Evolutionary conservation across 2,888 invertebrate species (phyloP), one percentile per base, ranked within the genome.

Genomic region (Luffia ferchaultella): DNA sequence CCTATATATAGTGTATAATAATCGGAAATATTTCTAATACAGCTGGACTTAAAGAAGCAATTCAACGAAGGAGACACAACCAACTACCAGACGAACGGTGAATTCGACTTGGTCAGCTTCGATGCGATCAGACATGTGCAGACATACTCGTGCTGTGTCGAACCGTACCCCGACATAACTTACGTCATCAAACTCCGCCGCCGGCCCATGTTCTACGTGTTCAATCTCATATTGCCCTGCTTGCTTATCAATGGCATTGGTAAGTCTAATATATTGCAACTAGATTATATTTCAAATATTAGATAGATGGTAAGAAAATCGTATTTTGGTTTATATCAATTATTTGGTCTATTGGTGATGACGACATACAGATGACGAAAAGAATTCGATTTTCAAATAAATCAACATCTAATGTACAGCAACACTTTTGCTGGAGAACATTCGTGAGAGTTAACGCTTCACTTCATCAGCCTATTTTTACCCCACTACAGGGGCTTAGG

Each of bases 81-180:
- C 58, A 95, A 95, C 79, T 96, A 95, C 73, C 93, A 95, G 67
- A 90, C 91, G n/a, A 96, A 95, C 70, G 94, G 94, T 1, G 96
- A 96, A 74, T 96, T 95, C 75, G 92, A 93, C 68, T 77, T 96
- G 58, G 87, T 92, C 55, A 90, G 90, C 65, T 93, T 93, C 66
- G 89, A 90, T 1, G 90, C 91, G 1, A 86, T 87, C 54, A 87
- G 89, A 56, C 89, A 92, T 73, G 85, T 90, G 52, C 88, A 91
- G 66, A 88, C 87, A 67, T 93, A 93, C 73, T 91, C 91, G 1
- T 93, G 93, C 70, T 93, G 93, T 62, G 86, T 90, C 54, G 92
- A 93, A 69, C 92, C 93, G 0, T 93, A 93, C 64, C 93, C 93
- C 0, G 93, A 93, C 70, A 91, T 94, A 63, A 93, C 93, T 1